phyloP scores from a whole-genome alignment of 2,113 vertebrate species.

The Tetrao urogallus region DNA sequence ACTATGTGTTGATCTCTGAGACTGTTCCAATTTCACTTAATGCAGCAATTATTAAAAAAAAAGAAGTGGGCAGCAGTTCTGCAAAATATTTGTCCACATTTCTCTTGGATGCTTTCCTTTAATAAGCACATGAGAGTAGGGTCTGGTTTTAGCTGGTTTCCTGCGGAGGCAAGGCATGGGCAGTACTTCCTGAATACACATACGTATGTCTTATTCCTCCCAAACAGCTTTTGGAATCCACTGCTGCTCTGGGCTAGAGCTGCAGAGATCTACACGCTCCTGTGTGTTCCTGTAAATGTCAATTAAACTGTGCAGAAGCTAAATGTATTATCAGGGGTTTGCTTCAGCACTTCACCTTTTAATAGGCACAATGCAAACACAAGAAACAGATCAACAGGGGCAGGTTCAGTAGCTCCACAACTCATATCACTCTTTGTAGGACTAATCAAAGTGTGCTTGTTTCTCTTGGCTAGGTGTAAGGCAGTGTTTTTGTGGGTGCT shows the following conservation, averaged over 20 bases:
- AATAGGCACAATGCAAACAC: background rate
- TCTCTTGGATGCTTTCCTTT: slow-evolving; percentile 36
- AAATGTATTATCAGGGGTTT: background rate
- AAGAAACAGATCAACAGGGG: background rate
- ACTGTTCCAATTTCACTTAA: slow-evolving; percentile 37
- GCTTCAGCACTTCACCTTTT: background rate
- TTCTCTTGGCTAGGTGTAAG: background rate
- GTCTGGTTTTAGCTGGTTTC: background rate
- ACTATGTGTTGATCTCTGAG: slow-evolving; percentile 55
- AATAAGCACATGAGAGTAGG: background rate
- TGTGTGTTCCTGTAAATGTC: background rate
- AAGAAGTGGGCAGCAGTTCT: slow-evolving; percentile 22
- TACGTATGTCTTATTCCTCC: background rate
- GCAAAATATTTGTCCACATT: slow-evolving; percentile 43
- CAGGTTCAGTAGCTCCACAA: background rate
- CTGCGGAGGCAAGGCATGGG: background rate
- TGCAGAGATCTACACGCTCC: background rate
- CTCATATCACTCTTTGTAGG: background rate
- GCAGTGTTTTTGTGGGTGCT: background rate
- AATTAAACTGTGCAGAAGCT: background rate
- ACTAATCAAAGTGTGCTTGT: background rate
- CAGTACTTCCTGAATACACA: background rate
- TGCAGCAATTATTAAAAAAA: slow-evolving; percentile 42
- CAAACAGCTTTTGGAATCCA: background rate
- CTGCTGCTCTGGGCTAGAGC: background rate